Percentiles rank a stretch among this genome's conserved stretches.
Evolutionary conservation across 2,888 invertebrate species (phyloP).

Genomic region (Synanthedon andrenaeformis): DNA sequence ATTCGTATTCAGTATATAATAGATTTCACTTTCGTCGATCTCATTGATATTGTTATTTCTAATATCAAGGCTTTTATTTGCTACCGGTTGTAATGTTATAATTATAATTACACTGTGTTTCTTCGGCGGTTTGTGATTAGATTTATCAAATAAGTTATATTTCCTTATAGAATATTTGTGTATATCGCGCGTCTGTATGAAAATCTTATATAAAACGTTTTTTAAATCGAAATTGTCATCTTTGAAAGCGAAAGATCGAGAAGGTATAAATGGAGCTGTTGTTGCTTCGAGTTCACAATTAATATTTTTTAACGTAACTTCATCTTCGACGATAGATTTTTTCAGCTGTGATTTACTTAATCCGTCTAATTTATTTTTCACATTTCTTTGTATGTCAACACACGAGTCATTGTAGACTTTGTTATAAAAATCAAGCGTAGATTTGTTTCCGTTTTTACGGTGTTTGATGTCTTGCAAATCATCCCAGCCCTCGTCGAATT

Average conservation of each 20-base stretch:
- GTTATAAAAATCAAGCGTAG: conserved; percentile 30
- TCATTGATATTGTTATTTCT: conserved; percentile 3
- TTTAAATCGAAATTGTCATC: conserved; percentile 10
- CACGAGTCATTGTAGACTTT: conserved; percentile 49
- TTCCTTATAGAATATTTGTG: conserved; percentile 38
- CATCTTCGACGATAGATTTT: conserved; percentile 7
- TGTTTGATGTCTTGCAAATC: conserved; percentile 13
- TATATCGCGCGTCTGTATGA: conserved; percentile 28
- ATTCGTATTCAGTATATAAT: conserved; percentile 19
- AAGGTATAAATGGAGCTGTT: too few species aligned
- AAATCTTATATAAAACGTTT: conserved; percentile 28
- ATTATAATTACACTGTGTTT: conserved; percentile 37
- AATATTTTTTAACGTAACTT: conserved; percentile 9
- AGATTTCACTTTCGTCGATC: conserved; percentile 19
- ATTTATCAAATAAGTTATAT: conserved; percentile 28
- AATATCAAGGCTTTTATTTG: conserved; percentile 4
- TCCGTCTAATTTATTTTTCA: conserved; percentile 12
- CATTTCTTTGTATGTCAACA: conserved; percentile 25
- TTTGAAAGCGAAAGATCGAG: background rate
- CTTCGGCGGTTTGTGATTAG: conserved; percentile 8
- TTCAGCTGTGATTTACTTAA: background rate
- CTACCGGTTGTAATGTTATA: conserved; percentile 28
- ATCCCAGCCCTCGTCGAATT: conserved; percentile 16
- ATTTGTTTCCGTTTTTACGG: conserved; percentile 5
- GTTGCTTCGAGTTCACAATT: conserved; percentile 13